These are phyloP conservation scores for Torymus texanus DNA, from an alignment of 2,888 invertebrate genomes.

Conservation along the genomic window DNA sequence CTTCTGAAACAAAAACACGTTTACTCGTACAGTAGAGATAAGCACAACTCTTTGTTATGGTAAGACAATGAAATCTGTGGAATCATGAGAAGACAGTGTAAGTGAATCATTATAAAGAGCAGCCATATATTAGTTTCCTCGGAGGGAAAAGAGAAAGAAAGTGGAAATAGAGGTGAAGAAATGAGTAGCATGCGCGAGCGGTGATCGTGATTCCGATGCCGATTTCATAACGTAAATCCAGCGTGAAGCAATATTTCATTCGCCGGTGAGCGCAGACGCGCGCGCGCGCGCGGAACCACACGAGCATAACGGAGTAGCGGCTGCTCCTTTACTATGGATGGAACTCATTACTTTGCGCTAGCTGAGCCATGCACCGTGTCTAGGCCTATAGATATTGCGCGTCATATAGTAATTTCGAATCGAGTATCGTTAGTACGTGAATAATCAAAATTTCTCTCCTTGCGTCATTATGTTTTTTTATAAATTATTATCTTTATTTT, in stretches of 20 bases:
- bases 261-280: no score
- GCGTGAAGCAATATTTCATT: constrained; percentile 36
- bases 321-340: not conserved
- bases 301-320: constrained; percentile 20
- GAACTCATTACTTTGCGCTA: constrained; percentile 36
- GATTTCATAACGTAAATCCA: constrained; percentile 38
- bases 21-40: no score
- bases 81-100: no score
- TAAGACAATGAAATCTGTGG: no score
- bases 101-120: not conserved
- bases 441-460: no score
- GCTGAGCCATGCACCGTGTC: not conserved
- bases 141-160: not conserved
- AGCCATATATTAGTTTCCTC: not conserved
- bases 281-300: constrained; percentile 13
- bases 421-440: no score
- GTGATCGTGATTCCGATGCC: constrained; percentile 4
- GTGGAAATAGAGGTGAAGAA: not conserved
- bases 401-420: no score
- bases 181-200: not conserved
- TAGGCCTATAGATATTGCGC: no score
- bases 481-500: no score
- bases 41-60: no score
- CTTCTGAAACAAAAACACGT: no score
- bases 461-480: no score